phyloP scores from a whole-genome alignment of 1,140 invertebrate genomes.

The Drosophila orena region DNA sequence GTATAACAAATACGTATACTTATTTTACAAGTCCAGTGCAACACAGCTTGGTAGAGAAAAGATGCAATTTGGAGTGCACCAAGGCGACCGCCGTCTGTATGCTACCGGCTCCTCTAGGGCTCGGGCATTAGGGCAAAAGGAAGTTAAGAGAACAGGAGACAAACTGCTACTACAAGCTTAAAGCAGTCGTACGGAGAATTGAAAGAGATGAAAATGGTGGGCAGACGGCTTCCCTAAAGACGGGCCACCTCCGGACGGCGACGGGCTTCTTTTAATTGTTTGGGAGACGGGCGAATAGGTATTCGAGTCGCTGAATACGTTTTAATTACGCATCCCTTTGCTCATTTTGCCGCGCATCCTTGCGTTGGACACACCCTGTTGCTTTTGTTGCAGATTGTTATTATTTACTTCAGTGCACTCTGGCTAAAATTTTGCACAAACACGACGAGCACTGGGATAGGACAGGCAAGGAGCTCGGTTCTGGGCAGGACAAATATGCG shows the following conservation, averaged over 20 bases:
- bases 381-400: slow-evolving; percentile 31
- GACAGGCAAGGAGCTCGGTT: slow-evolving; percentile 5
- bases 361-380: slow-evolving; percentile 32
- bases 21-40: no score
- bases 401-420: slow-evolving; percentile 60
- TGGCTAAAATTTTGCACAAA: slow-evolving; percentile 25
- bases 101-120: background rate
- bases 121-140: no score
- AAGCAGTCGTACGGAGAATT: slow-evolving; percentile 2
- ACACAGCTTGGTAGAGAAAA: background rate
- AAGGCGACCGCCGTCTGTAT: no score
- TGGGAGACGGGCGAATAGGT: background rate
- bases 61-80: background rate
- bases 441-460: slow-evolving; percentile 15
- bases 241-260: background rate
- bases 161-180: background rate
- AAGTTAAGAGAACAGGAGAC: background rate
- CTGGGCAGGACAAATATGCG: slow-evolving; percentile 53
- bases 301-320: slow-evolving; percentile 43
- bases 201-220: background rate
- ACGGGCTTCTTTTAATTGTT: slow-evolving; percentile 34
- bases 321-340: slow-evolving; percentile 68
- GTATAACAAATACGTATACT: no score
- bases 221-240: no score
- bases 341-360: slow-evolving; percentile 58